These are phyloP conservation scores for Cremastobaeus sp. DNA, from an alignment of 2,888 invertebrate species.

Conservation along the genomic window DNA sequence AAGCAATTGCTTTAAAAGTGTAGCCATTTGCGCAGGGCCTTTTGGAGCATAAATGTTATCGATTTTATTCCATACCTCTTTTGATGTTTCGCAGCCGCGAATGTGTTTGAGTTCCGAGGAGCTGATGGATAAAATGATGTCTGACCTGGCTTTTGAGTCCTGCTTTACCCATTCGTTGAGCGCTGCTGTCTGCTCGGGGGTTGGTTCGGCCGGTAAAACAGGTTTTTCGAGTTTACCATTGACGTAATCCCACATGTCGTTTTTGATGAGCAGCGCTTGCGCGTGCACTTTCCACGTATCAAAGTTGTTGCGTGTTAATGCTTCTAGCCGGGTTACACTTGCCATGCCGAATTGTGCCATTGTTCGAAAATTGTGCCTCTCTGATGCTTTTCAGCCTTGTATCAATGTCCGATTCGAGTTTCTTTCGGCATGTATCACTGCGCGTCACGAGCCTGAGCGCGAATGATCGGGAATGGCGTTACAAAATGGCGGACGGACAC, in stretches of 20 bases:
- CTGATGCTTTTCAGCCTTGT: no score
- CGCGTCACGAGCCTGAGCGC: neutral
- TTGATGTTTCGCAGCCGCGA: constrained; percentile 2
- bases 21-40: neutral
- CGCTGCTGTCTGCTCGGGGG: neutral
- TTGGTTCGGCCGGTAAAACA: neutral
- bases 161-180: neutral
- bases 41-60: neutral
- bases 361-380: neutral
- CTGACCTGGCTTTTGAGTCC: neutral
- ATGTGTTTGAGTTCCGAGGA: constrained; percentile 1
- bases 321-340: neutral
- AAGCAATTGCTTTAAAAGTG: neutral
- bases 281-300: neutral
- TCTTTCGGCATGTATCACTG: no score
- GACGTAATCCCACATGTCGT: constrained; percentile 3
- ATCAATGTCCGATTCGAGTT: no score
- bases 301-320: neutral
- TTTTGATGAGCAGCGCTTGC: neutral
- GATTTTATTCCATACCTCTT: neutral
- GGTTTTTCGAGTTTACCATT: no score
- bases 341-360: neutral
- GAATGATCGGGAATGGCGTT: no score
- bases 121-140: neutral
- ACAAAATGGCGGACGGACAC: no score